Evolutionary conservation across 2,888 invertebrate genomes (phyloP), one percentile per base, ranked within the genome.

Genomic region (Archips crataeganus): DNA sequence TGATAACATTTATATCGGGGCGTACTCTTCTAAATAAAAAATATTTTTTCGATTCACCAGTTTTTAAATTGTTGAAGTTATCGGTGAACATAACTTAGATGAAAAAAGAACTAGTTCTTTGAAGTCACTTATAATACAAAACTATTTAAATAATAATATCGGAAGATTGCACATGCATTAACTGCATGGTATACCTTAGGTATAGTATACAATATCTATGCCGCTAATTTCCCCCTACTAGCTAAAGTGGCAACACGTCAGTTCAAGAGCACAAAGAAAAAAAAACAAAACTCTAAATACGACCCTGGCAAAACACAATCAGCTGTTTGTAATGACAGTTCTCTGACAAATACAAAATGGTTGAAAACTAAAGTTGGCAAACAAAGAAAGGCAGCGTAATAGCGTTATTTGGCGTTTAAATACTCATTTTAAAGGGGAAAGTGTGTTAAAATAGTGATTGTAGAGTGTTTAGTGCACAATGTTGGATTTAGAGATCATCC

Each of bases 401-500:
- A 90, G 85, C 89, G 88, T 85, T 87, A 90, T 90, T 90, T 86
- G 87, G 81, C 88, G 81, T 85, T 85, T 85, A 87, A 89, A 89
- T 87, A 85, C 81, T 79, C 83, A 89, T 90, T 90, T 83, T 88
- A 88, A 82, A 86, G 90, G 92, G 91, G 90, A 92, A 92, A 92
- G 89, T 90, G 89, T 88, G 81, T 86, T 89, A 90, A 86, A 89
- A 95, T 91, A 95, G 98, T 99, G 98, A 98, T 93, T 98, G 98
- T 94, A 96, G 98, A 92, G 99, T 90, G 91, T 87, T 82, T 86
- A 85, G 88, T 87, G 85, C 91, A 95, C 87, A 92, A 99, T 99
- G 99, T 96, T 99, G 95, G 98, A 99, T 94, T 96, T 99, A 90
- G 99, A 99, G 96, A 98, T 99, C 86, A 96, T 98, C 90, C 99